Evolutionary conservation across 2,888 invertebrate species (phyloP), one percentile per base, ranked within the genome.

Genomic region (Drosophila koepferae): DNA sequence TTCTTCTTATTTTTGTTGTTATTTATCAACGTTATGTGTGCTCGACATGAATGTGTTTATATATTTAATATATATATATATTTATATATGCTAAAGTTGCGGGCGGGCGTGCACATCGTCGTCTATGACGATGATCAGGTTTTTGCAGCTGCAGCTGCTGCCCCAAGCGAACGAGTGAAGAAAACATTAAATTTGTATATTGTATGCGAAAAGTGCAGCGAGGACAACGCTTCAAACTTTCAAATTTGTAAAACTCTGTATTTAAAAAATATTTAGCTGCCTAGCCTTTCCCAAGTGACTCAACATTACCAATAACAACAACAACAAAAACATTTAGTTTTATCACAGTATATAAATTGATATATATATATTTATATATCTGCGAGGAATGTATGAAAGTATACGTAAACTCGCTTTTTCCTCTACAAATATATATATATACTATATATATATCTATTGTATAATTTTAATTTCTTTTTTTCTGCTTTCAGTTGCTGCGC

Each of bases 101-200:
- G 63, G 77, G 76, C 77, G 76, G 63, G 67, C 63, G 75, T 72
- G 66, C 49, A 75, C 71, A 71, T 53, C 36, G 51, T 34, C 68
- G 51, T 38, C 68, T 55, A 51, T 66, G 70, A 63, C 63, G 73
- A 65, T 77, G 77, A 77, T 77, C 77, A 77, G 77, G 77, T 77
- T 77, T 77, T 70, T 59, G 63, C 77, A 72, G 72, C 61, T 77
- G 76, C 76, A 76, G 63, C 67, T 72, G 63, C 63, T 72, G 76
- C 41, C 44, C 36, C 38, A 51, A 53, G 16, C n/a, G 48, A 48
- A 14, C 43, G 14, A 54, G 20, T 48, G 12, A 31, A 61, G 54
- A 65, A 38, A 67, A 16, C 40, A 60, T 41, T 10, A 51, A 51
- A 12, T 58, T 36, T 12, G 31, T 58, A 18, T 48, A 55, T 23